Percentiles rank a stretch among this genome's conserved stretches.
phyloP scores from a whole-genome alignment of 2,113 vertebrate species.

The Mohoua ochrocephala region DNA sequence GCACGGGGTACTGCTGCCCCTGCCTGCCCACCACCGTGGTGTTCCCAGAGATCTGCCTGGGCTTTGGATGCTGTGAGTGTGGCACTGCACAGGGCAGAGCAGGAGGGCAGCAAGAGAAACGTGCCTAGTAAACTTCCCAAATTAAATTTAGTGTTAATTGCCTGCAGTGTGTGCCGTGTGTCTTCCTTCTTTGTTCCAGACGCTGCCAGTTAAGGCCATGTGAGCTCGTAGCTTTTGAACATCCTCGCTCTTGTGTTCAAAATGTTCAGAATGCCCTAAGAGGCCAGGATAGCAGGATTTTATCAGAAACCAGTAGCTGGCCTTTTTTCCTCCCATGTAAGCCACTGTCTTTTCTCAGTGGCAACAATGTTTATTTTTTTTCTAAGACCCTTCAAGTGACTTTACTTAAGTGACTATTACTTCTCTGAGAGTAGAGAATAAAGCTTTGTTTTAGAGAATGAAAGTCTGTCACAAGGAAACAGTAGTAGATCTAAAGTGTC shows the following conservation, averaged over 20 bases:
- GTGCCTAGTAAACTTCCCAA: neutral
- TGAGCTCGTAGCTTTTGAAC: neutral
- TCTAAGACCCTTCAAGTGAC: neutral
- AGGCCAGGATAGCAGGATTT: neutral
- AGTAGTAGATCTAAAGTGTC: neutral
- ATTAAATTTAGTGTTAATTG: neutral
- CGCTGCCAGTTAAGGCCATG: neutral
- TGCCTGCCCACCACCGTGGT: neutral
- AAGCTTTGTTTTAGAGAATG: neutral
- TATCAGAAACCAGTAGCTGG: neutral
- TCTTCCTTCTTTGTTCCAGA: neutral
- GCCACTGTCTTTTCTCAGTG: neutral
- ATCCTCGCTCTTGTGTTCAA: neutral
- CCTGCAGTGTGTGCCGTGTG: neutral
- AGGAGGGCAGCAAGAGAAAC: neutral
- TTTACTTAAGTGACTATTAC: neutral
- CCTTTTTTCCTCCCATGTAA: neutral
- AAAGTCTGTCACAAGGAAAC: neutral
- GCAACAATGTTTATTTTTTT: neutral
- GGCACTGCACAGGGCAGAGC: neutral
- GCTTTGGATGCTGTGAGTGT: fast-evolving
- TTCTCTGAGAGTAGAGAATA: neutral
- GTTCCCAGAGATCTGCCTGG: neutral
- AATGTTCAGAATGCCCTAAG: neutral
- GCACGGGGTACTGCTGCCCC: fast-evolving